These are phyloP conservation scores for Cheirogaleus medius DNA, from an alignment of 2,113 vertebrate species.

Conservation along the genomic window DNA sequence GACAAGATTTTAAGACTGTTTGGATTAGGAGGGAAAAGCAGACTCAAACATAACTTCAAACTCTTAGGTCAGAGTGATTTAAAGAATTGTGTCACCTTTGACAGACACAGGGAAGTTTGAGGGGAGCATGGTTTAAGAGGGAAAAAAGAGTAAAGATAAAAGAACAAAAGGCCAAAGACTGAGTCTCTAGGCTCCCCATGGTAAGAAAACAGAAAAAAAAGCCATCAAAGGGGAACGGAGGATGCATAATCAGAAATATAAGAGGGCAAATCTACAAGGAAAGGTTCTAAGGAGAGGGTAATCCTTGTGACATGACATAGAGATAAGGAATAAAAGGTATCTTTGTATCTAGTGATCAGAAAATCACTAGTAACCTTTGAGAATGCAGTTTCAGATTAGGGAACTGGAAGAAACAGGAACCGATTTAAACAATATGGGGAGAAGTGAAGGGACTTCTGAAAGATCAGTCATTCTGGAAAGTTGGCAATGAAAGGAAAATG, in stretches of 20 bases:
- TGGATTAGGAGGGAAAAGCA: conserved; percentile 37
- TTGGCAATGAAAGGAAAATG: neutral
- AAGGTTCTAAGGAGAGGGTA: conserved; percentile 55
- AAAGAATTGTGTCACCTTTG: conserved; percentile 62
- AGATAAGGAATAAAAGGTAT: conserved; percentile 55
- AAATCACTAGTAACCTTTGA: conserved; percentile 54
- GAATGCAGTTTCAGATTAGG: neutral
- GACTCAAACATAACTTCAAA: conserved; percentile 65
- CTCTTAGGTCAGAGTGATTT: conserved; percentile 51
- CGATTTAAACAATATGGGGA: neutral
- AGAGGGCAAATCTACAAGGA: conserved; percentile 54
- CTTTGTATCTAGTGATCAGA: conserved; percentile 51
- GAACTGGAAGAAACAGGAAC: neutral
- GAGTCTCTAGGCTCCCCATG: conserved; percentile 41
- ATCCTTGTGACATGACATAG: conserved; percentile 28
- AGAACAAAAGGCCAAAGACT: conserved; percentile 57
- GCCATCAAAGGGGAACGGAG: conserved; percentile 58
- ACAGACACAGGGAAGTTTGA: conserved; percentile 51
- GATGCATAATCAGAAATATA: conserved; percentile 46
- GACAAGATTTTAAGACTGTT: neutral
- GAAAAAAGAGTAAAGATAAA: conserved; percentile 60
- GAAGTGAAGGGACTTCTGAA: neutral
- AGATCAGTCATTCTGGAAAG: neutral
- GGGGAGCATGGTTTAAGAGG: conserved; percentile 6
- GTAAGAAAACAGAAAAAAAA: conserved; percentile 60